Percentiles rank a stretch among this genome's conserved stretches.
Evolutionary conservation across 2,113 vertebrate genomes (phyloP).

Genomic region (Mionectes macconnelli): DNA sequence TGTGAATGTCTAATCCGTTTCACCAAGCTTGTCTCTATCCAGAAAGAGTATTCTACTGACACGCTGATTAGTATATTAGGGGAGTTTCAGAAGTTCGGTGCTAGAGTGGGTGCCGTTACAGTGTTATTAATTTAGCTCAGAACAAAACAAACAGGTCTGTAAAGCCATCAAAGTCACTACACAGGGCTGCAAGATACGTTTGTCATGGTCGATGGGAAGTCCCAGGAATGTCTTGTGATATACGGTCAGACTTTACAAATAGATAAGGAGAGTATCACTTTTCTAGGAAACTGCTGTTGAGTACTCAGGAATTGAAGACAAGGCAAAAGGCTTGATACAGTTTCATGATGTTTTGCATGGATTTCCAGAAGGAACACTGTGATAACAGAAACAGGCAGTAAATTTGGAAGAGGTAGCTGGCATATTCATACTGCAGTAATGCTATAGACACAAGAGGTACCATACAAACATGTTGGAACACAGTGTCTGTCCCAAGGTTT

Average conservation of each 20-base stretch:
- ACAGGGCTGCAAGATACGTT: constrained; percentile 65
- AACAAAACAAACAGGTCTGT: constrained; percentile 70
- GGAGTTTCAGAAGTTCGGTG: constrained; percentile 75
- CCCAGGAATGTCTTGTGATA: constrained; percentile 56
- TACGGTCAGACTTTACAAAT: constrained; percentile 49
- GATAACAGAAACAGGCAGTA: background rate
- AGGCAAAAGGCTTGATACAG: background rate
- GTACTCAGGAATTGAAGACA: background rate
- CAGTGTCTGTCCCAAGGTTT: background rate
- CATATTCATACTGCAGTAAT: background rate
- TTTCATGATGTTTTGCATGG: background rate
- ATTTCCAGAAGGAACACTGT: background rate
- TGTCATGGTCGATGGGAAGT: constrained; percentile 64
- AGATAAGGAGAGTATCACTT: constrained; percentile 48
- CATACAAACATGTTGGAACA: accelerated
- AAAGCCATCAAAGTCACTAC: constrained; percentile 68
- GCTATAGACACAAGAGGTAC: background rate
- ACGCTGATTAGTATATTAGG: constrained; percentile 77
- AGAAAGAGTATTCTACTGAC: constrained; percentile 70
- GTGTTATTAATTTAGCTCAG: constrained; percentile 74
- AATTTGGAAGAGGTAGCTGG: background rate
- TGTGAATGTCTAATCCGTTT: constrained; percentile 73
- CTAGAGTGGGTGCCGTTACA: constrained; percentile 39
- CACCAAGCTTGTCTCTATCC: constrained; percentile 73
- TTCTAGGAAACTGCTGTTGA: constrained; percentile 44